Conservation (phyloP, 2,113 vertebrate genomes). For the Tragelaphus buxtoni region DNA sequence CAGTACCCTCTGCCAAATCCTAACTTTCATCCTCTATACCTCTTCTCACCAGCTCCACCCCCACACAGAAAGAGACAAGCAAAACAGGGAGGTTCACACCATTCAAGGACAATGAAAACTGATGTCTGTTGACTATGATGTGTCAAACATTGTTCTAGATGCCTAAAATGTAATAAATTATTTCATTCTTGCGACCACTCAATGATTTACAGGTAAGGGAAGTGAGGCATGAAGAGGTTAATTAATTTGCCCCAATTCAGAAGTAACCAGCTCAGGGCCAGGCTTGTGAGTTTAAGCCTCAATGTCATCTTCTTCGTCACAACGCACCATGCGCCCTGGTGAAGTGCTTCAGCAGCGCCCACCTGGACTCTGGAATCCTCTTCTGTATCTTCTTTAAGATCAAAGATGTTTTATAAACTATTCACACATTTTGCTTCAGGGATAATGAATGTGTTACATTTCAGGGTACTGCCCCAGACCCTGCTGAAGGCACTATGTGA, state of each 20-base stretch:
- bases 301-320: neutral
- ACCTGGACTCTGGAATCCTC: neutral
- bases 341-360: neutral
- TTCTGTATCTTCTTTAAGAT: neutral
- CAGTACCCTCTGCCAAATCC: neutral
- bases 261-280: neutral
- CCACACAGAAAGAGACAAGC: neutral
- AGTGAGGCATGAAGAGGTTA: neutral
- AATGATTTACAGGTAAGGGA: neutral
- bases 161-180: neutral
- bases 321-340: rapidly evolving
- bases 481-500: neutral
- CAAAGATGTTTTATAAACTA: neutral
- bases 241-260: neutral
- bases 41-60: neutral
- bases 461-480: neutral
- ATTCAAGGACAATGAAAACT: neutral
- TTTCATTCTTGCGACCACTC: neutral
- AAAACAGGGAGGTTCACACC: neutral
- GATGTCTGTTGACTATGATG: neutral
- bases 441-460: neutral
- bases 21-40: neutral
- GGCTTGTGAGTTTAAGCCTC: neutral
- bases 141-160: neutral
- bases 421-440: neutral